These are phyloP conservation scores for Trichechus manatus DNA, from an alignment of 2,113 vertebrate genomes.

Conservation along the genomic window DNA sequence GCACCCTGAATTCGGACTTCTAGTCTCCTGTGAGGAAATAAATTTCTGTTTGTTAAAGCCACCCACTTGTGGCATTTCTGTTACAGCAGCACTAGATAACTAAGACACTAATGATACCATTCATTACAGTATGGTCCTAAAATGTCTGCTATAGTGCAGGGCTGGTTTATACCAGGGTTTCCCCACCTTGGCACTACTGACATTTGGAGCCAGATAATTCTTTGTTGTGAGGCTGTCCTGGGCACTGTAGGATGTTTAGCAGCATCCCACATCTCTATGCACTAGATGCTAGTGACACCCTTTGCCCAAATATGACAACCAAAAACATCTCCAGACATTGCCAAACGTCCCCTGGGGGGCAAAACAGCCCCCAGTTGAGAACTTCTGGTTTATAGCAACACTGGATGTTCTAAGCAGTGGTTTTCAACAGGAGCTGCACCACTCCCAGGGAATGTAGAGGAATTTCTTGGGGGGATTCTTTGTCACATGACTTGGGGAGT, in stretches of 20 bases:
- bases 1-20: no score
- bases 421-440: not conserved
- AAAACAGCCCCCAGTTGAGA: not conserved
- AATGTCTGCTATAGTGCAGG: not conserved
- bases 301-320: not conserved
- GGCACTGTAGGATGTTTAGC: not conserved
- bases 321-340: not conserved
- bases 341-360: not conserved
- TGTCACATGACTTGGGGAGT: not conserved
- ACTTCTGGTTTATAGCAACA: no score
- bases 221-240: not conserved
- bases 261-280: not conserved
- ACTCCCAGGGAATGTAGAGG: not conserved
- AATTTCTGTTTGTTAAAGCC: no score
- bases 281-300: not conserved
- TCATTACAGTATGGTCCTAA: not conserved
- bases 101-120: not conserved
- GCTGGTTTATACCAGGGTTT: not conserved
- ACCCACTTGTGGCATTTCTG: no score
- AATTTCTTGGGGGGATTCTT: not conserved
- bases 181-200: not conserved
- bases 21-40: no score
- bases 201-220: not conserved
- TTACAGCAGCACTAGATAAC: not conserved
- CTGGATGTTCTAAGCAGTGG: not conserved